Evolutionary conservation across 2,888 invertebrate species (phyloP), one percentile per base, ranked within the genome.

Genomic region (Tribolium freemani): DNA sequence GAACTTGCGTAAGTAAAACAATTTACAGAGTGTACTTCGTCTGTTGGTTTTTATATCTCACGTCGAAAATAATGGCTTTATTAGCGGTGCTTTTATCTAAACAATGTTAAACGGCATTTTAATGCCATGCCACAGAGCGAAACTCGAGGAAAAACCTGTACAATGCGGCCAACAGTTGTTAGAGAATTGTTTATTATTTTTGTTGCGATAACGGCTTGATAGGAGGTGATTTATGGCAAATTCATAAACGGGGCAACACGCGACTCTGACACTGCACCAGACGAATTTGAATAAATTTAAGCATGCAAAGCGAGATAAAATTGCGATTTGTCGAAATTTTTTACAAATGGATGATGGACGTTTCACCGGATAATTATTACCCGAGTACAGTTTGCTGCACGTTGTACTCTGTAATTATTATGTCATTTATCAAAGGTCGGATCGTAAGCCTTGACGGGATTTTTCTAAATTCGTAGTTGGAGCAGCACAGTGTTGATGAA

Each of bases 41-140:
- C 11, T 50, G 50, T 45, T 46, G 10, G 58, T 60, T 60, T 60
- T 60, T 60, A 30, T 56, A 5, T 8, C 26, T 6, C 13, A 44
- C 30, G 46, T 46, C 56, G 54, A 69, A 53, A 66, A 64, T 71
- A 71, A 71, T 66, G 51, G 31, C 71, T 71, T 71, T 71, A 71
- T 71, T 71, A 71, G 71, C 56, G 70, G 51, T 26, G 20, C 38
- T 31, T 61, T 71, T 71, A 71, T 71, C 71, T 64, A 31, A 71
- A 71, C 71, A 64, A 64, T 64, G 71, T 57, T 64, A 71, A 70
- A 71, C 66, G 71, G 64, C 57, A 66, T 71, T 71, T 71, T 71
- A 71, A 69, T 60, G 53, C 60, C 61, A 69, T 61, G 69, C 61
- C 54, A 69, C 46, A 53, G 60, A 48, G 61, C 69, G 21, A 70